phyloP scores from a whole-genome alignment of 2,888 invertebrate genomes.

The Synergus gifuensis region DNA sequence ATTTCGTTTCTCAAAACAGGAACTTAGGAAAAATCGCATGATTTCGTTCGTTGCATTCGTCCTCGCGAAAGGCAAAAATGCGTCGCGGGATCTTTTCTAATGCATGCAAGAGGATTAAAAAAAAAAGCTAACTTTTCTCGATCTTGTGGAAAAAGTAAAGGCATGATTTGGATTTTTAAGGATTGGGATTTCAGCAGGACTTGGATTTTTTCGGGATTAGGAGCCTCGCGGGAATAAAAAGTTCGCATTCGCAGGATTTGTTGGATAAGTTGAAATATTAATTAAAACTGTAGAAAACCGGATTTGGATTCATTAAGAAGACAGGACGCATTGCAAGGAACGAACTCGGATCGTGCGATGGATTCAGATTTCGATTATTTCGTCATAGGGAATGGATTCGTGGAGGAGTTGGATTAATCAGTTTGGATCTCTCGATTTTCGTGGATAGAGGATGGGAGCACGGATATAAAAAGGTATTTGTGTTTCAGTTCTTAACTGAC shows the following conservation, averaged over 20 bases:
- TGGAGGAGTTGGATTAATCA: not conserved
- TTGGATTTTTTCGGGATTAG: constrained; percentile 29
- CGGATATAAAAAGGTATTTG: constrained; percentile 34
- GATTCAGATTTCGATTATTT: constrained; percentile 26
- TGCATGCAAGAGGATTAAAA: constrained; percentile 33
- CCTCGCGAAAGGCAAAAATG: constrained; percentile 32
- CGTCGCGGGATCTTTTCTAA: constrained; percentile 35
- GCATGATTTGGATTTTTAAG: not conserved
- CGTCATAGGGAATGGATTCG: constrained; percentile 7
- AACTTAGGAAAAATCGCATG: constrained; percentile 22
- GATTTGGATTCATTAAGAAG: constrained; percentile 14
- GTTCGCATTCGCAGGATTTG: constrained; percentile 20
- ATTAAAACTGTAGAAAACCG: not conserved
- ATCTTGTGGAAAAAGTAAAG: not conserved
- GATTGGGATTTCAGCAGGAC: constrained; percentile 19
- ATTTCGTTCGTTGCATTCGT: constrained; percentile 35
- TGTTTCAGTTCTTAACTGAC: constrained; percentile 40
- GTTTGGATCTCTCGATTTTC: constrained; percentile 24
- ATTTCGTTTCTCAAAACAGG: constrained; percentile 25
- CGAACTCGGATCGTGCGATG: constrained; percentile 24
- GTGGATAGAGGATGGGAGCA: constrained; percentile 19
- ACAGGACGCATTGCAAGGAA: constrained; percentile 35
- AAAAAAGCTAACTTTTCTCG: not conserved
- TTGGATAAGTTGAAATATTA: constrained; percentile 26
- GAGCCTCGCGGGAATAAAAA: constrained; percentile 15